Percentiles rank a stretch among this genome's conserved stretches.
Evolutionary conservation across 37 sponge, comb jelly and placozoan species (phyloP).

Genomic region (Petrosia ficiformis): DNA sequence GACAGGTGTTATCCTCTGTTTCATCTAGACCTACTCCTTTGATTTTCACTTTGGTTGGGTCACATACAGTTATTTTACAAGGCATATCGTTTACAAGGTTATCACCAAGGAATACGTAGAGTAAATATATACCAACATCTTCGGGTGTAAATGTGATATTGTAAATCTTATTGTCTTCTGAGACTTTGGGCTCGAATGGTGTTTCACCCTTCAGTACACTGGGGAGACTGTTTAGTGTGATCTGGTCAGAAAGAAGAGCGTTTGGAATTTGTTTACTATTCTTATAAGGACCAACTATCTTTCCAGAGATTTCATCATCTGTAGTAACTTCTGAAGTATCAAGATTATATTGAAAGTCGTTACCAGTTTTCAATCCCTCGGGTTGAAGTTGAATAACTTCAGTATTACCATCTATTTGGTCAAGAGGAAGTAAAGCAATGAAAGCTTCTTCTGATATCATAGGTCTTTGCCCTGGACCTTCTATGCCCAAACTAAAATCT

Average conservation of each 20-base stretch:
- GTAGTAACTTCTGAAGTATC: constrained; percentile 34
- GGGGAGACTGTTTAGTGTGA: not conserved
- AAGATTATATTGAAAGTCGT: constrained; percentile 46
- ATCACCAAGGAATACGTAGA: constrained; percentile 68
- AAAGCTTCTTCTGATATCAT: constrained; percentile 18
- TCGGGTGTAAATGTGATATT: constrained; percentile 67
- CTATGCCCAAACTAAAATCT: not conserved
- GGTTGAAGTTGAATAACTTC: constrained; percentile 63
- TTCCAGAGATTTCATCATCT: not conserved
- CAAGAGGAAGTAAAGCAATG: no score
- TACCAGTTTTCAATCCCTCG: constrained; percentile 46
- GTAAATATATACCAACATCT: constrained; percentile 74
- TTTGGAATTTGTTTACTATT: constrained; percentile 45
- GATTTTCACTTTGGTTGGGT: constrained; percentile 65
- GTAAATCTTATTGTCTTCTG: constrained; percentile 59
- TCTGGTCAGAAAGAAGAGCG: not conserved
- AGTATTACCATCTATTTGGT: constrained; percentile 61
- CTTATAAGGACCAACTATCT: not conserved
- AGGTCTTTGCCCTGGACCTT: constrained; percentile 15
- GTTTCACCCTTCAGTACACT: not conserved
- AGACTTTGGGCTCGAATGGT: constrained; percentile 34
- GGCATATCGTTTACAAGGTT: constrained; percentile 65
- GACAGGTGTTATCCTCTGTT: constrained; percentile 12
- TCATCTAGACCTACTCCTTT: constrained; percentile 66
- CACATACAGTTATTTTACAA: constrained; percentile 57